Evolutionary conservation across 2,797 vertebrate species (phyloP).

Genomic region (Schizothorax lantsangensis): DNA sequence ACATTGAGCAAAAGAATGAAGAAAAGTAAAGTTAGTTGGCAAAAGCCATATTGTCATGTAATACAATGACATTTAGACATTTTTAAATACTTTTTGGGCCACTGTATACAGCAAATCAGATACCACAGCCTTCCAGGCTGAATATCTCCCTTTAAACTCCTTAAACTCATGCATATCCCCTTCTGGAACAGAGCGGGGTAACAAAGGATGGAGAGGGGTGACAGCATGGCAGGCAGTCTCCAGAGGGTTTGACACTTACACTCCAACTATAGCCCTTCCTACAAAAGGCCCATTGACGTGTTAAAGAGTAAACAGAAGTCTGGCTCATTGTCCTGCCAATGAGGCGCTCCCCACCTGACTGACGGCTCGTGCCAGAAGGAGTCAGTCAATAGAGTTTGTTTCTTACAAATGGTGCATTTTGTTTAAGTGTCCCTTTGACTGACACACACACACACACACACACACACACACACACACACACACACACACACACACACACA

Average conservation of each 20-base stretch:
- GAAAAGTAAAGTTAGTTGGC: not conserved
- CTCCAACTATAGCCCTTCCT: slow-evolving; percentile 49
- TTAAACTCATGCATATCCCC: slow-evolving; percentile 55
- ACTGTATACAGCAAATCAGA: not conserved
- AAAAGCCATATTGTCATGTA: not conserved
- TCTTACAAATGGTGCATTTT: slow-evolving; percentile 68
- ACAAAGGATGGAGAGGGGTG: slow-evolving; percentile 51
- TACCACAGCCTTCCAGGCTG: not conserved
- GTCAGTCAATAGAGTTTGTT: slow-evolving; percentile 74
- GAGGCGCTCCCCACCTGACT: slow-evolving; percentile 75
- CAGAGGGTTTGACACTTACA: slow-evolving; percentile 59
- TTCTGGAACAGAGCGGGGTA: slow-evolving; percentile 38
- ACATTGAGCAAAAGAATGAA: not conserved
- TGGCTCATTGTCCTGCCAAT: slow-evolving; percentile 78
- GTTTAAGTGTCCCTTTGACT: slow-evolving; percentile 43
- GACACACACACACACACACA: slow-evolving; percentile 48
- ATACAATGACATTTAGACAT: not conserved
- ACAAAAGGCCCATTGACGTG: slow-evolving; percentile 78
- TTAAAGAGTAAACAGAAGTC: slow-evolving; percentile 79
- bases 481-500: slow-evolving; percentile 46
- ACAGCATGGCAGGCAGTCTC: slow-evolving; percentile 59
- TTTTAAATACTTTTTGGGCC: not conserved
- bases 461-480: slow-evolving; percentile 46
- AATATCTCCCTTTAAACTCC: slow-evolving; percentile 54
- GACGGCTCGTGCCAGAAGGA: slow-evolving; percentile 72